phyloP scores from a whole-genome alignment of 2,797 vertebrate species.

The Ataeniobius toweri region DNA sequence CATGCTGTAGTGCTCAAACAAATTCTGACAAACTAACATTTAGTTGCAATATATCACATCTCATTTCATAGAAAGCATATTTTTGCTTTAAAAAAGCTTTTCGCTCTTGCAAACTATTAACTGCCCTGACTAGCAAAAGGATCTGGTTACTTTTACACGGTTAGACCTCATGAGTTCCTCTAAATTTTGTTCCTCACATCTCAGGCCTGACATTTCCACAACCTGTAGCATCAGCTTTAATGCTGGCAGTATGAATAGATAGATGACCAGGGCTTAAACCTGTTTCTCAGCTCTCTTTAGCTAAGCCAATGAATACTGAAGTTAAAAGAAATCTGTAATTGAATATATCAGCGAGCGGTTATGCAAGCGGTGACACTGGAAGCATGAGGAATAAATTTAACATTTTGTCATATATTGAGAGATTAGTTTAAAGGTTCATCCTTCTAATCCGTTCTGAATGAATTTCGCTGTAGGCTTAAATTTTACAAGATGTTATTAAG shows the following conservation, averaged over 20 bases:
- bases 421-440: conserved; percentile 3
- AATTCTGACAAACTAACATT: background rate
- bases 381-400: background rate
- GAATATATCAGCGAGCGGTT: background rate
- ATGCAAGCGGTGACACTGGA: background rate
- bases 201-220: background rate
- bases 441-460: background rate
- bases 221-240: background rate
- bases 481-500: background rate
- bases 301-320: background rate
- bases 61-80: background rate
- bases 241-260: background rate
- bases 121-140: background rate
- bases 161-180: background rate
- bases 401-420: background rate
- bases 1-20: background rate
- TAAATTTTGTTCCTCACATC: background rate
- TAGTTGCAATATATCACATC: background rate
- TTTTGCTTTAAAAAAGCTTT: background rate
- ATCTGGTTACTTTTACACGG: too few species aligned
- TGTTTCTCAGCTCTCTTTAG: background rate
- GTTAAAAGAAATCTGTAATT: background rate
- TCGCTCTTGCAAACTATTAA: background rate
- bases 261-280: background rate
- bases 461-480: background rate